These are phyloP conservation scores for Corbicula japonica DNA, from an alignment of 2,888 invertebrate genomes.

Conservation along the genomic window DNA sequence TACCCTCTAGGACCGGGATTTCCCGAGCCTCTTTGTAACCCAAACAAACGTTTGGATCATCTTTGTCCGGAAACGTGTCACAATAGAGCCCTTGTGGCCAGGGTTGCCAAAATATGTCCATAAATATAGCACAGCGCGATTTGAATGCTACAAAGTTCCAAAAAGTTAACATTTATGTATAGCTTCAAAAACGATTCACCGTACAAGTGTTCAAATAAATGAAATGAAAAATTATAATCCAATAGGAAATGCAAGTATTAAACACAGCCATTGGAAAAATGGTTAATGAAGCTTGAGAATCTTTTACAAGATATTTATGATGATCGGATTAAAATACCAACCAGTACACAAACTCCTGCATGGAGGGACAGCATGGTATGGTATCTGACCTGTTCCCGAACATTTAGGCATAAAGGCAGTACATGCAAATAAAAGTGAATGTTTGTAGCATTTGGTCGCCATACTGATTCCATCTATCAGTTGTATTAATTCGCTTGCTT, in stretches of 20 bases:
- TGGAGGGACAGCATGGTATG: slow-evolving; percentile 76
- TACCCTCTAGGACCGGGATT: slow-evolving; percentile 68
- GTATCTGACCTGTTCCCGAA: slow-evolving; percentile 61
- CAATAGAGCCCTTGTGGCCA: slow-evolving; percentile 77
- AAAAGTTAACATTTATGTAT: too few species aligned
- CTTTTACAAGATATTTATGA: too few species aligned
- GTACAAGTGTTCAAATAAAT: too few species aligned
- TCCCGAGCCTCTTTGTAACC: slow-evolving; percentile 78
- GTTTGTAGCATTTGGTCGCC: slow-evolving; percentile 77
- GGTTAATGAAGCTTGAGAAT: too few species aligned
- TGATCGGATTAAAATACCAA: slow-evolving; percentile 44
- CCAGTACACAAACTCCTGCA: slow-evolving; percentile 80
- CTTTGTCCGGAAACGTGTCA: slow-evolving; percentile 73
- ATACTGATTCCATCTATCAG: slow-evolving; percentile 66
- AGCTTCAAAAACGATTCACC: too few species aligned
- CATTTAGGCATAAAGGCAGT: slow-evolving; percentile 77
- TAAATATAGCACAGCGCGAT: slow-evolving; percentile 75
- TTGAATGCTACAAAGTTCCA: slow-evolving; percentile 72
- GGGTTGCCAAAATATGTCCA: slow-evolving; percentile 73
- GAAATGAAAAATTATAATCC: background rate
- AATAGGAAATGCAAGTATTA: background rate
- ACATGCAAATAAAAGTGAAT: slow-evolving; percentile 74
- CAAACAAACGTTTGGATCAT: slow-evolving; percentile 75
- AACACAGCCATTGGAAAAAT: background rate
- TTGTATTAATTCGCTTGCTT: slow-evolving; percentile 59